phyloP scores from a whole-genome alignment of 2,113 vertebrate species.

The Microtus ochrogaster region DNA sequence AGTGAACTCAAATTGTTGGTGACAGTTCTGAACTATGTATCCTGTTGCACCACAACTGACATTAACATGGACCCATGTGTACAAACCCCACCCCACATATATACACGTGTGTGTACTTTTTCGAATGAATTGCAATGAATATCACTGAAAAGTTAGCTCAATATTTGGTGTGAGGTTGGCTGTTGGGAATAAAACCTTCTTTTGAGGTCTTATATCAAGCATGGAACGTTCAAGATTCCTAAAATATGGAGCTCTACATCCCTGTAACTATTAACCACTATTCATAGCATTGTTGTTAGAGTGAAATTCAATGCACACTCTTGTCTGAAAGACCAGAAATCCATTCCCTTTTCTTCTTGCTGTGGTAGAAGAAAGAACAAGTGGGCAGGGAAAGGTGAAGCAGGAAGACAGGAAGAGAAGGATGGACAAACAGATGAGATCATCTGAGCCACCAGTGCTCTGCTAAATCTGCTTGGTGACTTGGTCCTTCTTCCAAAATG shows the following conservation, averaged over 20 bases:
- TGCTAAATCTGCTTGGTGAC: background rate
- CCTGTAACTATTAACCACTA: conserved; percentile 33
- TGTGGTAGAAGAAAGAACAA: background rate
- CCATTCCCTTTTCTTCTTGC: background rate
- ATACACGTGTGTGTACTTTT: background rate
- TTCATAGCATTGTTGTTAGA: conserved; percentile 33
- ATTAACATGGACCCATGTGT: background rate
- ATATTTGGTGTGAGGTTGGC: conserved; percentile 16
- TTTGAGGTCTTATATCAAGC: conserved; percentile 8
- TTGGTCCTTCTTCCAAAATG: background rate
- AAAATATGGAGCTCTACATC: conserved; percentile 16
- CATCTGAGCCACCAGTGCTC: background rate
- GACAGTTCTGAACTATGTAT: background rate
- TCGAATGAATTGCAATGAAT: background rate
- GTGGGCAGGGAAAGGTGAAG: background rate
- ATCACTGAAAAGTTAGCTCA: conserved; percentile 44
- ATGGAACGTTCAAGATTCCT: conserved; percentile 20
- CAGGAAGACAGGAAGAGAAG: background rate
- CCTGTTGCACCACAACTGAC: background rate
- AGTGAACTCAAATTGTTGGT: background rate
- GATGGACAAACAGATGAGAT: background rate
- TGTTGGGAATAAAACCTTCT: conserved; percentile 27
- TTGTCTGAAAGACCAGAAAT: conserved; percentile 1
- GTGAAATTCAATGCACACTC: conserved; percentile 9
- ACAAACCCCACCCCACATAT: background rate